Percentiles rank a stretch among this genome's conserved stretches.
Conservation (phyloP, 2,888 invertebrate species). For the Pyrgus malvae region DNA sequence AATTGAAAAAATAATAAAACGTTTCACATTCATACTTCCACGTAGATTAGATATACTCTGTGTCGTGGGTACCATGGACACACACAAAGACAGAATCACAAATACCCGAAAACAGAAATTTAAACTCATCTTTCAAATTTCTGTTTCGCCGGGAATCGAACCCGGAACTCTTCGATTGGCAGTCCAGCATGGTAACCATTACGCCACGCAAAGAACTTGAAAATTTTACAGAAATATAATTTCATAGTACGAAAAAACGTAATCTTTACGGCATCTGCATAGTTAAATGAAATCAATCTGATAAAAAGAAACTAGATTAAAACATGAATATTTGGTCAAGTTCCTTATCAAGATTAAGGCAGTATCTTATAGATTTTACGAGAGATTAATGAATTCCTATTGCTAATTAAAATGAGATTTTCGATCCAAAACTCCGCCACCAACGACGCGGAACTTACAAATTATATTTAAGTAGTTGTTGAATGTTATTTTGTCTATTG, state of each 20-base stretch:
- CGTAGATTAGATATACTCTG: too few relatives aligned
- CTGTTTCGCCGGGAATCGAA: too few relatives aligned
- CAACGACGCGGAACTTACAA: conserved; percentile 7
- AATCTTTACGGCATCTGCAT: conserved; percentile 19
- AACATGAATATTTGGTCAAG: conserved; percentile 12
- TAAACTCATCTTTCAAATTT: too few relatives aligned
- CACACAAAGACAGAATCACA: too few relatives aligned
- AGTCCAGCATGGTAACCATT: too few relatives aligned
- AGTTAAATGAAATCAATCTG: conserved; percentile 8
- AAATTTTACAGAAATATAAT: not conserved
- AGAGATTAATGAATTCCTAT: conserved; percentile 6
- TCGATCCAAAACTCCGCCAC: conserved; percentile 7
- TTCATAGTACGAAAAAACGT: not conserved
- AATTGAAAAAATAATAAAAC: too few relatives aligned
- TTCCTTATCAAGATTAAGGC: conserved; percentile 17
- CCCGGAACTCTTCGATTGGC: too few relatives aligned
- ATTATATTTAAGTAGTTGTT: not conserved
- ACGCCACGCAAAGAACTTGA: not conserved
- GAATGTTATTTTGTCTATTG: not conserved
- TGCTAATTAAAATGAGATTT: conserved; percentile 13
- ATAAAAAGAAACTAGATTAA: conserved; percentile 21
- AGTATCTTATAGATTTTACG: conserved; percentile 16
- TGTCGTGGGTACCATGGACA: too few relatives aligned
- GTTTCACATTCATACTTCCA: too few relatives aligned
- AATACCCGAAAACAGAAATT: too few relatives aligned